Base-by-base conservation (phyloP, 2,113 vertebrate species). In the Ictalurus punctatus region DNA sequence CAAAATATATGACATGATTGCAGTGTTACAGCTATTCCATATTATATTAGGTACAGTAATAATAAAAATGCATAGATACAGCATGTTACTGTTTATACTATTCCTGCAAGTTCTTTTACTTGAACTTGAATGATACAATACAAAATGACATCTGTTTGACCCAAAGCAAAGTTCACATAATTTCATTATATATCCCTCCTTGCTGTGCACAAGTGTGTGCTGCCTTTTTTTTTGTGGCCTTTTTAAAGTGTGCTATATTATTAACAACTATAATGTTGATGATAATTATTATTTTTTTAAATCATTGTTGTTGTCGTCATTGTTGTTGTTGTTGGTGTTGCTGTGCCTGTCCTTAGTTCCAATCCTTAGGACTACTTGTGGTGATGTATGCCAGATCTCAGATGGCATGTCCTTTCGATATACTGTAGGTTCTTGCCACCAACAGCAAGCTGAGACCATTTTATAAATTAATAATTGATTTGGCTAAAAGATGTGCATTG, bases 381-480 rank as follows among this genome's bases (percentile, higher is more conserved):
- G 27, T 44, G 14, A 7, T 85, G 30, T 88, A 27, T 90, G 44
- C 44, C 84, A 30, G 81, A 73, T 90, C 71, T 91, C 79, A 71
- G 79, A 52, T 90, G 89, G 80, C 89, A 83, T 89, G 48, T n/a
- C 79, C 69, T 88, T 76, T 88, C 54, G 34, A 23, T 84, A 84
- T 84, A 37, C 54, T 13, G 48, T 54, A n/a, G 81, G 81, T 54
- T 56, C 48, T 59, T 83, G 65, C 80, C 74, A 85, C 37, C 71
- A 17, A 48, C 56, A 61, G 89, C 78, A 90, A 90, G 78, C 21
- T 63, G 90, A 91, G 71, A 88, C 52, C 76, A 83, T 85, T 69
- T 73, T 25, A 78, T 56, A 58, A 79, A 90, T 91, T 21, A 91
- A 90, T 91, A 90, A 91, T 90, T 79, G 56, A 91, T 86, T 6